Evolutionary conservation across 2,888 invertebrate genomes (phyloP).

Genomic region (Lasioglossum villosulum): DNA sequence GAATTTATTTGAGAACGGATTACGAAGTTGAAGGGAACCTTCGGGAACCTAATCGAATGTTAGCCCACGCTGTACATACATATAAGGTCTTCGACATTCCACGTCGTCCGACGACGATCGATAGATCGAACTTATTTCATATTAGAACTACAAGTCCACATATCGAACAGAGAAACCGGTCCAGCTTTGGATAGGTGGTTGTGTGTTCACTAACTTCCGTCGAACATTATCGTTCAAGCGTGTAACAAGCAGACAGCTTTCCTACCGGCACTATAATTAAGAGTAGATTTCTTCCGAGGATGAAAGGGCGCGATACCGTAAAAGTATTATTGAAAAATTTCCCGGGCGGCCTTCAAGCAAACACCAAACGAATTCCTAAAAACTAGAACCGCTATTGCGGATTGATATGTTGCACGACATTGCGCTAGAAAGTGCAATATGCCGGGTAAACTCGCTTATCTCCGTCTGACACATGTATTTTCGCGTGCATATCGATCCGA

Average conservation of each 20-base stretch:
- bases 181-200: slow-evolving; percentile 57
- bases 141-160: slow-evolving; percentile 29
- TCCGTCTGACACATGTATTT: slow-evolving; percentile 36
- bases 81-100: slow-evolving; percentile 18
- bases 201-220: slow-evolving; percentile 56
- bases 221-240: slow-evolving; percentile 66
- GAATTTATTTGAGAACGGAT: too few species aligned
- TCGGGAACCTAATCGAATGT: background rate
- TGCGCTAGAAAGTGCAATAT: slow-evolving; percentile 53
- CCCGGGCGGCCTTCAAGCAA: background rate
- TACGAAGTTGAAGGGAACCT: background rate
- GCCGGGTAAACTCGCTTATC: slow-evolving; percentile 46
- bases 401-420: slow-evolving; percentile 37
- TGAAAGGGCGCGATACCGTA: slow-evolving; percentile 34
- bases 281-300: slow-evolving; percentile 27
- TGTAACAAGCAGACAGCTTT: slow-evolving; percentile 68
- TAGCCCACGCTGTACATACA: slow-evolving; percentile 1
- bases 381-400: background rate
- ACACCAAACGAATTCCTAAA: slow-evolving; percentile 2
- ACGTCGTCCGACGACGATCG: slow-evolving; percentile 29
- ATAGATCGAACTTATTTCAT: slow-evolving; percentile 55
- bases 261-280: slow-evolving; percentile 63
- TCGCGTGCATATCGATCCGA: slow-evolving; percentile 35
- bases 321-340: slow-evolving; percentile 33
- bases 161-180: slow-evolving; percentile 65